Evolutionary conservation across 2,888 invertebrate genomes (phyloP).

Genomic region (Caenorhabditis macrosperma): DNA sequence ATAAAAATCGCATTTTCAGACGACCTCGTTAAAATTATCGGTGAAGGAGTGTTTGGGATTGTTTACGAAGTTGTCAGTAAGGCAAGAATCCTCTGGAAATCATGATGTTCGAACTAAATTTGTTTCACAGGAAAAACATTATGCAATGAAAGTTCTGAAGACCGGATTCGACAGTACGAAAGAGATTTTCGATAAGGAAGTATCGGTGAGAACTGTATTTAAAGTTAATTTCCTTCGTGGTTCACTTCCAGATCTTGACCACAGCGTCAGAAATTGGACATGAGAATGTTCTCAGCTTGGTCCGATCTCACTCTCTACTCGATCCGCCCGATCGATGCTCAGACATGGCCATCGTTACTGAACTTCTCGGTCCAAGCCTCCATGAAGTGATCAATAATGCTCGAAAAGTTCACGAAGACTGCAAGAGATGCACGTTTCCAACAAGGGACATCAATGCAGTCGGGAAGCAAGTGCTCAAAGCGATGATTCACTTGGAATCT

Average conservation of each 20-base stretch:
- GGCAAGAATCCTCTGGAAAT: not conserved
- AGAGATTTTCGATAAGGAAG: not conserved
- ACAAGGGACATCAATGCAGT: not conserved
- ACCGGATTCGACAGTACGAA: not conserved
- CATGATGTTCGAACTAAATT: not conserved
- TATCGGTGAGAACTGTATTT: not conserved
- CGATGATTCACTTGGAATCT: not conserved
- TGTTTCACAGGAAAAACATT: not conserved
- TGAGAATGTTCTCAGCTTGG: not conserved
- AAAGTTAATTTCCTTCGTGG: not conserved
- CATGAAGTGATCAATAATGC: not conserved
- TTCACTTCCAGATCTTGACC: not conserved
- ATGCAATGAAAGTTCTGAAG: conserved; percentile 4
- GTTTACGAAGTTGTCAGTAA: not conserved
- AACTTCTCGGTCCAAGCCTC: not conserved
- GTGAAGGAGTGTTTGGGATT: not conserved
- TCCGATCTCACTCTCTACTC: not conserved
- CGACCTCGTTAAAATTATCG: not conserved
- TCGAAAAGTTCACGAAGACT: not conserved
- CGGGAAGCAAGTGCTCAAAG: not conserved
- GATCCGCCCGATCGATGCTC: not conserved
- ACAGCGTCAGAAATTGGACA: not conserved
- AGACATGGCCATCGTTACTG: not conserved
- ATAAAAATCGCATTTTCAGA: no score
- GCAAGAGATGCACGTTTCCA: not conserved